Evolutionary conservation across 2,113 vertebrate genomes (phyloP), one percentile per base, ranked within the genome.

Genomic region (Puffinus mauretanicus): DNA sequence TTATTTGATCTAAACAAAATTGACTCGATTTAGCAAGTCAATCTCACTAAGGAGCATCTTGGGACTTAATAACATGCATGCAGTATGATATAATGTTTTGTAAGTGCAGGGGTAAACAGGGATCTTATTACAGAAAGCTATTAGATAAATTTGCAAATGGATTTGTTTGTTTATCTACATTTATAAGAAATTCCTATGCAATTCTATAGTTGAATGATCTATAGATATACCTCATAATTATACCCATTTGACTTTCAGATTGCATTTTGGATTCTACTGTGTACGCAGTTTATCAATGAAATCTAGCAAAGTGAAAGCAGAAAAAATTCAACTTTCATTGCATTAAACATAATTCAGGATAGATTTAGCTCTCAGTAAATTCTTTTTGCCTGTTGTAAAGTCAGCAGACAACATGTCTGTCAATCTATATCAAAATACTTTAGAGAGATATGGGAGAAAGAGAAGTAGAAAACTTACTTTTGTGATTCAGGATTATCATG

Each of bases 91-190:
- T 94, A 92, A 85, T 82, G 32, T 76, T 84, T 87, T 22, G 32
- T 70, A 80, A 90, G 84, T 93, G 60, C 73, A 81, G 93, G 85
- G 42, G 75, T 83, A 95, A 93, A 90, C 69, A 90, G 42, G 27
- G 49, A 80, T 85, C 87, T 76, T 92, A 69, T 89, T 84, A 72
- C 86, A 87, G 84, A 95, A 83, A 42, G 29, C 62, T 70, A 60
- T 94, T 88, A 93, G 73, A 72, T 87, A 82, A 65, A 94, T 93
- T 91, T 94, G 75, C 49, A 93, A 87, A 91, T 73, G 22, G 62
- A 89, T 94, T 93, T 86, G 71, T 57, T 88, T 71, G 57, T 93
- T 92, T 93, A 91, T 91, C 32, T 75, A 61, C 73, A 44, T 89
- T 93, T 87, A 57, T 91, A 54, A 94, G 92, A 93, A 65, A 46